A percentile compares a stretch with the other conserved stretches of the same genome.
These are phyloP conservation scores for Tenrec ecaudatus DNA, from an alignment of 2,113 vertebrate species.

Conservation along the genomic window DNA sequence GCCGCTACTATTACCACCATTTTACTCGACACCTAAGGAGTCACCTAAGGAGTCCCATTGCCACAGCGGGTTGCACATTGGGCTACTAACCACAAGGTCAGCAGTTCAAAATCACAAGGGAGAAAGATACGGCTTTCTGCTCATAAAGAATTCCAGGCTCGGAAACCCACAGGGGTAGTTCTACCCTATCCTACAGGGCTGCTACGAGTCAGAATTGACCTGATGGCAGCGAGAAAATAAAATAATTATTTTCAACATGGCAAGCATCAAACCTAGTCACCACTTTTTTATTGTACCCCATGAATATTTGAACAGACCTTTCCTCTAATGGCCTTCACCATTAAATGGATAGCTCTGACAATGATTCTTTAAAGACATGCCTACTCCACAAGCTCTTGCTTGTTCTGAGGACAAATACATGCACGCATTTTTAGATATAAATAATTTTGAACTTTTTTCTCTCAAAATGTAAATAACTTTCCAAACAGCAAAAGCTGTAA, in stretches of 20 bases:
- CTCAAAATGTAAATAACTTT: conserved; percentile 59
- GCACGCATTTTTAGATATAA: conserved; percentile 15
- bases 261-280: neutral
- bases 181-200: too few species aligned
- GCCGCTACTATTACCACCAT: neutral
- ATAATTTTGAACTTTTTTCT: conserved; percentile 28
- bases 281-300: neutral
- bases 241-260: too few species aligned
- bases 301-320: neutral
- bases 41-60: too few species aligned
- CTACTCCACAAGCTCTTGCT: neutral
- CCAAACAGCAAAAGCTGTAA: neutral
- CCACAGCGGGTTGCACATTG: too few species aligned
- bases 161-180: too few species aligned
- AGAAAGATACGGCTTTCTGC: too few species aligned
- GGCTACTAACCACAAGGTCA: too few species aligned
- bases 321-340: neutral
- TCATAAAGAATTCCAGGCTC: too few species aligned
- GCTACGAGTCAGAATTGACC: too few species aligned
- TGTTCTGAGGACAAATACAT: conserved; percentile 16
- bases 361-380: conserved; percentile 14
- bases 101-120: too few species aligned
- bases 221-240: neutral
- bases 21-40: neutral
- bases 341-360: neutral